These are phyloP conservation scores for Clepsis dumicolana DNA, from an alignment of 2,888 invertebrate genomes.

Conservation along the genomic window DNA sequence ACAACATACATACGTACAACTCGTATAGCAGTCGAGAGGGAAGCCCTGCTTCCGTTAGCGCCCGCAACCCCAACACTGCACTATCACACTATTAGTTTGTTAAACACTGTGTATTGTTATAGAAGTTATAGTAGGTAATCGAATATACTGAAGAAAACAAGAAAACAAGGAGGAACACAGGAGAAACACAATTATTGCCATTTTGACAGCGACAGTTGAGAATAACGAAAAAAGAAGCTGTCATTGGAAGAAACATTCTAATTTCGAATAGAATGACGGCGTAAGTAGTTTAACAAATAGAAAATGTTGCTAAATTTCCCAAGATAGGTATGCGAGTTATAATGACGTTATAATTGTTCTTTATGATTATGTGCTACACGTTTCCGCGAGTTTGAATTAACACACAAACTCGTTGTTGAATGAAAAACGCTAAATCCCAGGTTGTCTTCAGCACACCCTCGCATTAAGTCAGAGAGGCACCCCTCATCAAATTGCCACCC, in stretches of 20 bases:
- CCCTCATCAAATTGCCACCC: slow-evolving; percentile 58
- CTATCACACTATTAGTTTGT: slow-evolving; percentile 14
- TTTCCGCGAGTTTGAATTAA: too few species aligned
- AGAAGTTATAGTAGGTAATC: not conserved
- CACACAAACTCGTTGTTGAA: too few species aligned
- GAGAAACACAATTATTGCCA: not conserved
- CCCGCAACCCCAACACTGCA: slow-evolving; percentile 8
- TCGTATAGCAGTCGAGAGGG: slow-evolving; percentile 58
- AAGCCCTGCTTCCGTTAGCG: slow-evolving; percentile 60
- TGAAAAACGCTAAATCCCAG: not conserved
- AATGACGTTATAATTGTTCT: too few species aligned
- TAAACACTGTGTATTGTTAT: slow-evolving; percentile 4
- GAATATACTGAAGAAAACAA: not conserved
- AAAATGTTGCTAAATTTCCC: too few species aligned
- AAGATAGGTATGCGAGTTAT: too few species aligned
- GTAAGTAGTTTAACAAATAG: too few species aligned
- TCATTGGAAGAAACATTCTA: not conserved
- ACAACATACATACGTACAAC: not conserved
- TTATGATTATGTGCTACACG: too few species aligned
- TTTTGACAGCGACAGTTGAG: not conserved
- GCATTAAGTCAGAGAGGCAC: slow-evolving; percentile 28
- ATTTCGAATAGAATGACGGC: too few species aligned
- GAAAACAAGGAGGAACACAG: not conserved
- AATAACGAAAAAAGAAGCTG: not conserved
- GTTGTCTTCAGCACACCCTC: slow-evolving; percentile 41